Evolutionary conservation across 2,797 vertebrate genomes (phyloP).

Genomic region (Eulemur coronatus): DNA sequence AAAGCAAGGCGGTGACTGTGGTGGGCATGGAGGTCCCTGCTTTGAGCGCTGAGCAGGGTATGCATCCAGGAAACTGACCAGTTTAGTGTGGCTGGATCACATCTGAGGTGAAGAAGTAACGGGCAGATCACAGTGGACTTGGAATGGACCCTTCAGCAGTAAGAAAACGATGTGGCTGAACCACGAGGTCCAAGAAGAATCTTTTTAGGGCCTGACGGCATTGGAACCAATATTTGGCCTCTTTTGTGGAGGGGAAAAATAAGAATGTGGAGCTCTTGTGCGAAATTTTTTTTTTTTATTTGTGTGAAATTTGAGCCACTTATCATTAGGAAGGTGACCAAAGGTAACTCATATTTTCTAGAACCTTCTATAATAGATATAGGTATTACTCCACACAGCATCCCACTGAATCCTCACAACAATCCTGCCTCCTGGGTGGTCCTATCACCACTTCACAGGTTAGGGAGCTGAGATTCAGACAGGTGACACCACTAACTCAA

Average conservation of each 20-base stretch:
- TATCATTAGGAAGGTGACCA: fast-evolving
- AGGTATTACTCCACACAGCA: fast-evolving
- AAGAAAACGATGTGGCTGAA: background rate
- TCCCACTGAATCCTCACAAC: background rate
- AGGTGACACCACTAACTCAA: background rate
- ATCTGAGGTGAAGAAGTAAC: background rate
- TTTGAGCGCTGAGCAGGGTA: fast-evolving
- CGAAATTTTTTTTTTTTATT: background rate
- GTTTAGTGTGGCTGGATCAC: background rate
- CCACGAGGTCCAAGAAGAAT: background rate
- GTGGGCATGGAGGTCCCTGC: fast-evolving
- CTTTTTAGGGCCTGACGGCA: background rate
- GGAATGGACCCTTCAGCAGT: background rate
- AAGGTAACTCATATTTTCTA: background rate
- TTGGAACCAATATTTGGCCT: background rate
- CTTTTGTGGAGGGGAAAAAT: background rate
- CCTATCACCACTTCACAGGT: background rate
- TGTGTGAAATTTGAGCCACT: background rate
- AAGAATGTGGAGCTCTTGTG: background rate
- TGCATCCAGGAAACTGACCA: fast-evolving
- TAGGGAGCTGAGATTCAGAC: background rate
- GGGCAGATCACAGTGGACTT: background rate
- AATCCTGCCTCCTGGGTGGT: background rate
- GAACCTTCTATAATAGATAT: background rate
- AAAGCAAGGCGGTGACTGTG: background rate